Base-by-base conservation (phyloP, 2,888 invertebrate species). In the Sesia bembeciformis region DNA sequence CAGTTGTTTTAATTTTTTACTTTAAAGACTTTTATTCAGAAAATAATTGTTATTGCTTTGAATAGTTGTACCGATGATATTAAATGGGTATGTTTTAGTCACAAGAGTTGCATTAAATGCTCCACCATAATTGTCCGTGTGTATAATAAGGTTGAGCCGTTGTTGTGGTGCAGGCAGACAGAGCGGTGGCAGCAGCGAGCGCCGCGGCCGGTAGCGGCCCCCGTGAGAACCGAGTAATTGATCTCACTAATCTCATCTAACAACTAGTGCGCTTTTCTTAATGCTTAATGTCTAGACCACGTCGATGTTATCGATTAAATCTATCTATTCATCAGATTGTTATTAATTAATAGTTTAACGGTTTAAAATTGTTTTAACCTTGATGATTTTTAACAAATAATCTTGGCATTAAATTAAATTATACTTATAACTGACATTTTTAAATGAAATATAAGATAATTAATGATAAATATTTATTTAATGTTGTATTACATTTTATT, bases 181-280 rank as follows among this genome's bases (percentile, higher is more conserved):
- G 23, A 23, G 23, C 23, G 23, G 23, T 23, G 23, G 4, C 46
- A n/a, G 23, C 46, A 4, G 46, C 46, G 23, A n/a, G n/a, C 8
- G 4, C n/a, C 5, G 23, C 8, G 4, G 63, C 59, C 62, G 56
- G 64, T 66, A 63, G 58, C 50, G 6, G 7, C 5, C 60, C 60
- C 69, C 85, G 85, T 86, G 86, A 83, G 87, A 86, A 85, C 84
- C 68, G 63, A 76, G 71, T 81, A 81, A 84, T 84, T 84, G 84
- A 83, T 81, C 75, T 74, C 65, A 69, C 74, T 81, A 82, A 85
- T 85, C 84, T 81, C 73, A 79, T 80, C 79, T 74, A 61, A 72
- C 70, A 66, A 68, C 63, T 65, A 52, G 40, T 5, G 38, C 8
- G 56, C 38, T 6, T 50, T 50, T 38, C 50, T 5, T 50, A 50